Evolutionary conservation across 2,797 vertebrate genomes (phyloP), one percentile per base, ranked within the genome.

Genomic region (Arctocebus calabarensis): DNA sequence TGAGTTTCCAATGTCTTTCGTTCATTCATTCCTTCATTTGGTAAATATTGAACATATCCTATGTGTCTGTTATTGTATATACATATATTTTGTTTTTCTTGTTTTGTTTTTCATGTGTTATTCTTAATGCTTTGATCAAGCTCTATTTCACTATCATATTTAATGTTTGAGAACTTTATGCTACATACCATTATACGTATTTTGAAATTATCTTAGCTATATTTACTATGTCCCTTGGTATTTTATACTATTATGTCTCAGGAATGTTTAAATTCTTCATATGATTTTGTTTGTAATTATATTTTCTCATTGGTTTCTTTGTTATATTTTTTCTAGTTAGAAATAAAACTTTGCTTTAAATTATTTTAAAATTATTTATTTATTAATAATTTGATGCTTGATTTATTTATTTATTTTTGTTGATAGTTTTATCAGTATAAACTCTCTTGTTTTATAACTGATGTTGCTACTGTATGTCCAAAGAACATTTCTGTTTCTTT

Each of bases 301-400:
- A 2, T 22, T 84, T 93, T 84, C 5, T 85, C 22, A 79, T 79
- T 87, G 14, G 11, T 48, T 52, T 61, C 43, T 75, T 17, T 61
- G 2, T 77, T 70, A 23, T 57, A 64, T 62, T 83, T 93, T 91
- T 45, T 43, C 57, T 88, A 14, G 23, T 8, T 29, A 64, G 71
- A 70, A 83, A 59, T 78, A 34, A 27, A n/a, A 71, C 16, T 27
- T 8, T 34, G 4, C 71, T 73, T 88, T 84, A 8, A 81, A 88
- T 74, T 40, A 62, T 84, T 94, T 88, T 68, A 3, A 91, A 90
- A n/a, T 84, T 77, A 59, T 40, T 62, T 43, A 73, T 9, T 84
- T 71, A 55, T 40, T 73, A 2, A 45, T 66, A 84, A 74, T 25
- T 52, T 84, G 2, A 55, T 55, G 7, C 4, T 34, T 75, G 61